These are phyloP conservation scores for Campoplex capitator DNA, from an alignment of 2,888 invertebrate species.

Conservation along the genomic window DNA sequence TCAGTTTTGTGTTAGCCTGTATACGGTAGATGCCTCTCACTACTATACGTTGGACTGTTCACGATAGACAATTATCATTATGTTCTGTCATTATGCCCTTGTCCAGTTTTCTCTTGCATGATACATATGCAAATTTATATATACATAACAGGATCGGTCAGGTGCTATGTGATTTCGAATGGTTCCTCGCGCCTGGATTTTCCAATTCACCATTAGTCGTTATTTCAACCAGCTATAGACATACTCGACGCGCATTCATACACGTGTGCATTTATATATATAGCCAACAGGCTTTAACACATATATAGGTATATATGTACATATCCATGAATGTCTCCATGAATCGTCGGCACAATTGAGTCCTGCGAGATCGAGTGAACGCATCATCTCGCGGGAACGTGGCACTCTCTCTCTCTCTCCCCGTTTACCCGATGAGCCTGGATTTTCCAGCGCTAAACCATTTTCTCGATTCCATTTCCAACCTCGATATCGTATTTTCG, in stretches of 20 bases:
- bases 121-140: not conserved
- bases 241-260: not conserved
- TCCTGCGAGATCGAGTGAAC: constrained; percentile 45
- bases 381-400: constrained; percentile 54
- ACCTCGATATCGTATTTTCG: constrained; percentile 65
- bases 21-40: not conserved
- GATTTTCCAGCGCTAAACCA: constrained; percentile 57
- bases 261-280: not conserved
- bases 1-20: not conserved
- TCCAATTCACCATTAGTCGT: constrained; percentile 66
- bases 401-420: constrained; percentile 52
- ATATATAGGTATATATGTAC: not conserved
- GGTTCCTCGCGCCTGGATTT: constrained; percentile 56
- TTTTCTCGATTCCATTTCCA: constrained; percentile 62
- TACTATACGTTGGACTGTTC: not conserved
- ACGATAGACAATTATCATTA: constrained; percentile 71
- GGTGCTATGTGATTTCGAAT: constrained; percentile 70
- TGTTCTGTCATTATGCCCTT: constrained; percentile 75
- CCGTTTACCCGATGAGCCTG: constrained; percentile 35
- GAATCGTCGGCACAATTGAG: constrained; percentile 47
- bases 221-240: constrained; percentile 63
- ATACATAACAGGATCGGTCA: constrained; percentile 43
- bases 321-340: constrained; percentile 3
- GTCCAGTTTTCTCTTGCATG: constrained; percentile 31
- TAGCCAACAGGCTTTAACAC: not conserved